phyloP scores from a whole-genome alignment of 1,140 invertebrate species.

The Manduca sexta region DNA sequence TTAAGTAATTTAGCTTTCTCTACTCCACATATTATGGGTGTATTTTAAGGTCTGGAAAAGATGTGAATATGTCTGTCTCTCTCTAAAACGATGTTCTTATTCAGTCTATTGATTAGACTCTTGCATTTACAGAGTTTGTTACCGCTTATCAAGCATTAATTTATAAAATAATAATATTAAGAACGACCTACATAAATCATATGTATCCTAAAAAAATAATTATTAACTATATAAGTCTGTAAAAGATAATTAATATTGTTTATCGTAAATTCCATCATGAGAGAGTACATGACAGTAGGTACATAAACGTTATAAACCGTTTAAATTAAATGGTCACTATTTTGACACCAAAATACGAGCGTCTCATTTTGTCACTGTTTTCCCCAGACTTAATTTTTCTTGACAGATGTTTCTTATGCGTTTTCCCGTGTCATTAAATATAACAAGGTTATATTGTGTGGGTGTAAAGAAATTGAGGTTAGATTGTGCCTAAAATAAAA shows the following conservation, averaged over 20 bases:
- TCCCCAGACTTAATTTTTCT: no score
- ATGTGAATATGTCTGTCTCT: constrained; percentile 1
- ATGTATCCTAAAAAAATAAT: no score
- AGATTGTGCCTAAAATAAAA: constrained; percentile 47
- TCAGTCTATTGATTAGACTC: background rate
- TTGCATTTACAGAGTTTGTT: background rate
- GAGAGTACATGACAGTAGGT: background rate
- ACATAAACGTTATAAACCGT: background rate
- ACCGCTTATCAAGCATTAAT: background rate
- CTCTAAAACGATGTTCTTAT: background rate
- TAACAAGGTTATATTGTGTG: constrained; percentile 15
- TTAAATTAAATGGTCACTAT: background rate
- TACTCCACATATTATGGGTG: no score
- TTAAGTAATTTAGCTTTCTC: no score
- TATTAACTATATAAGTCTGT: no score
- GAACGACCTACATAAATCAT: no score
- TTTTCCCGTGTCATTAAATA: no score
- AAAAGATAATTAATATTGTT: no score
- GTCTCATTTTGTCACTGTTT: no score
- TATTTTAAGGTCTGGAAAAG: background rate
- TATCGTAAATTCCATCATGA: no score
- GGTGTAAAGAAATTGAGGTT: constrained; percentile 46
- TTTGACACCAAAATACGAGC: no score
- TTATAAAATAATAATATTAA: background rate
- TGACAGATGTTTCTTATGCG: no score